Evolutionary conservation across 2,797 vertebrate species (phyloP).

Genomic region (Bradypodion pumilum): DNA sequence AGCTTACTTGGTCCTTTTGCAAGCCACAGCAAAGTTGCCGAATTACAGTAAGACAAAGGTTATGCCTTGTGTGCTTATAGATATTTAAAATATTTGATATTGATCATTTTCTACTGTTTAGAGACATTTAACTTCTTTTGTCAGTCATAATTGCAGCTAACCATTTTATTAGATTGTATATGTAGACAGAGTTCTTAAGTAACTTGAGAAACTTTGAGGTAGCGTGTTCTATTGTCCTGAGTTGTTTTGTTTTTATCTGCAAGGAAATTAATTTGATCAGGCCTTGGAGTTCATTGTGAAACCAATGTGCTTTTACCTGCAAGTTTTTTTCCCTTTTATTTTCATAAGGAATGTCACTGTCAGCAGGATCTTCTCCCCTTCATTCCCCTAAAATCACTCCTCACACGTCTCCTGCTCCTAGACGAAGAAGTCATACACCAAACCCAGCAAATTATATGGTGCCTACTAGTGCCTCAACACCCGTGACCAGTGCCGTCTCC

Average conservation of each 20-base stretch:
- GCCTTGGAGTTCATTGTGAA: not conserved
- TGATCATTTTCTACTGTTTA: not conserved
- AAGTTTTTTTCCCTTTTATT: constrained; percentile 48
- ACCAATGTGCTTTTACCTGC: constrained; percentile 13
- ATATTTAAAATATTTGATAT: not conserved
- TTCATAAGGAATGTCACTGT: constrained; percentile 93
- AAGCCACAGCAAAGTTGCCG: not conserved
- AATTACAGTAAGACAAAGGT: not conserved
- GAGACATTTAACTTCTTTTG: not conserved
- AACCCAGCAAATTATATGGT: constrained; percentile 97
- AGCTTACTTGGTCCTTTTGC: not conserved
- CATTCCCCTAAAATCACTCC: constrained; percentile 99
- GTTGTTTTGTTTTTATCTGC: not conserved
- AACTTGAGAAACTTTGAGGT: not conserved
- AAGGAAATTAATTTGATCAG: not conserved
- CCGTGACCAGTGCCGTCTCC: constrained; percentile 81
- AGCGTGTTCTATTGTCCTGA: not conserved
- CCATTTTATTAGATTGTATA: not conserved
- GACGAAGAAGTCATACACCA: constrained; percentile 97
- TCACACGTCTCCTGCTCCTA: constrained; percentile 95
- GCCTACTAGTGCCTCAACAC: constrained; percentile 89
- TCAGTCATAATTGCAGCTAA: not conserved
- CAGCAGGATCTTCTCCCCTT: constrained; percentile 97
- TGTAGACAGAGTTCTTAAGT: not conserved
- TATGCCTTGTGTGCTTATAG: not conserved